Evolutionary conservation across 2,113 vertebrate species (phyloP).

Genomic region (Nettapus auritus): DNA sequence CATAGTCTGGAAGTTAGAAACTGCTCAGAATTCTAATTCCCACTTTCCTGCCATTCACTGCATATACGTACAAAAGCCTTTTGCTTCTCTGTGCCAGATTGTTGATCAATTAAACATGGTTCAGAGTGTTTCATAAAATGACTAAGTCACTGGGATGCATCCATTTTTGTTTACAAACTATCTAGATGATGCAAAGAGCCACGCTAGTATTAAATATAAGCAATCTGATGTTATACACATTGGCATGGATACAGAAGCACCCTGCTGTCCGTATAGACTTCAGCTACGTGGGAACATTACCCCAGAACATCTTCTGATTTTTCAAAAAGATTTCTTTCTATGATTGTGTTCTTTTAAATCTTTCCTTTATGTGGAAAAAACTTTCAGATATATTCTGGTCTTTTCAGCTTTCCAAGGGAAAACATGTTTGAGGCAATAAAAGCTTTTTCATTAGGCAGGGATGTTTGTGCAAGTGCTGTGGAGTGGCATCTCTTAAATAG

Average conservation of each 20-base stretch:
- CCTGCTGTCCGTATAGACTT: background rate
- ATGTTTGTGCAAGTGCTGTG: background rate
- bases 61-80: background rate
- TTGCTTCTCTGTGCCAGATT: background rate
- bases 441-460: background rate
- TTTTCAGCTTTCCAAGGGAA: background rate
- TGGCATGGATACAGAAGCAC: background rate
- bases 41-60: background rate
- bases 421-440: background rate
- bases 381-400: background rate
- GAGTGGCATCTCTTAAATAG: background rate
- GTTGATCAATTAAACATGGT: slow-evolving; percentile 18
- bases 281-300: background rate
- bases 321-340: background rate
- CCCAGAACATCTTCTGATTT: background rate
- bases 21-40: slow-evolving; percentile 44
- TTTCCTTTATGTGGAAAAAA: background rate
- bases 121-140: background rate
- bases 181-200: background rate
- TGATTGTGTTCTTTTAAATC: background rate
- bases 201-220: background rate
- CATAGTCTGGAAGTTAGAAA: slow-evolving; percentile 9
- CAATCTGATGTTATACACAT: accelerated
- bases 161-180: slow-evolving; percentile 27
- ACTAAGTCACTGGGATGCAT: background rate